A percentile compares a stretch with the other conserved stretches of the same genome.
These are phyloP conservation scores for Malurus melanocephalus DNA, from an alignment of 2,113 vertebrate genomes.

Conservation along the genomic window DNA sequence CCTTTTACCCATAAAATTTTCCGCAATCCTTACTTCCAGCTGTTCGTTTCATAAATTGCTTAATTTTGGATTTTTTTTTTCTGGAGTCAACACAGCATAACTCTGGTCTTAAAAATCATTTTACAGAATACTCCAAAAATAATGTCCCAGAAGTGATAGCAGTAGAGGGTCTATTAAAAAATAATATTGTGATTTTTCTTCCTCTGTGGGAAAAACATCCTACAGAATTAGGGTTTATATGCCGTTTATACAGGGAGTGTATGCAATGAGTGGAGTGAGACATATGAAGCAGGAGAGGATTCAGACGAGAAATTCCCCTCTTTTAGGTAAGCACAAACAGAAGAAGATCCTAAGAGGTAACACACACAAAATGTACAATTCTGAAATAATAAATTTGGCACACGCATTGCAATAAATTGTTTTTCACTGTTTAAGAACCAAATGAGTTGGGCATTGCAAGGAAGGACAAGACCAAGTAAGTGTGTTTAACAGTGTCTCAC, in stretches of 20 bases:
- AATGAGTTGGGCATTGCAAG: accelerated
- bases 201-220: not conserved
- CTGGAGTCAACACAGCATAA: not conserved
- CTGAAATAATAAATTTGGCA: not conserved
- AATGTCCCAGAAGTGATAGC: not conserved
- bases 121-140: not conserved
- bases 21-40: not conserved
- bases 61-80: not conserved
- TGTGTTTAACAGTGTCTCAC: not conserved
- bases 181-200: not conserved
- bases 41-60: not conserved
- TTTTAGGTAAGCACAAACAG: not conserved
- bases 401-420: not conserved
- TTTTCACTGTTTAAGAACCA: not conserved
- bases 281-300: not conserved
- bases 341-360: not conserved
- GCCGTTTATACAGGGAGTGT: not conserved
- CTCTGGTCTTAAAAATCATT: not conserved
- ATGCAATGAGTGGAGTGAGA: not conserved
- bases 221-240: not conserved
- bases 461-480: not conserved
- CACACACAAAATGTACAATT: accelerated
- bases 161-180: not conserved
- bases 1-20: not conserved
- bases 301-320: not conserved